Base-by-base conservation (phyloP, 2,888 invertebrate genomes). In the Amphipoea lucens region DNA sequence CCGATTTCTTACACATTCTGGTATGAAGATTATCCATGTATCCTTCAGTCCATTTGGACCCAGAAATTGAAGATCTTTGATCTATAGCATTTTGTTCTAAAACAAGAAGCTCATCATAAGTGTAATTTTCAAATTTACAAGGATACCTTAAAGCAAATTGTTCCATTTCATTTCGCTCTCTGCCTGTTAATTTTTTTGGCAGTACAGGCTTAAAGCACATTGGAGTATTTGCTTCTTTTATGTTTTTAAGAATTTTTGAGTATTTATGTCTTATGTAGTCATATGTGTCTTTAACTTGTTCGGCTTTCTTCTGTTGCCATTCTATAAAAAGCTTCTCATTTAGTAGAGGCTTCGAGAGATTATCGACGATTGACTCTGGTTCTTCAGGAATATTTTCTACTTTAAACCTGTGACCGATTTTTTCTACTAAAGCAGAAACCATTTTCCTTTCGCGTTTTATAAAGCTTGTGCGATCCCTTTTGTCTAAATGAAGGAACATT, bases 401-500 rank as follows among this genome's bases (percentile, higher is more conserved):
- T 83, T 92, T 93, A 86, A 97, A 97, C 83, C 96, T 93, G 63
- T 94, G 93, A 14, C 91, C 93, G 67, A 95, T 88, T 92, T 97
- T 96, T 63, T 95, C 94, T 29, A 96, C 94, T 70, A 97, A 91
- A 36, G 70, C 89, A 23, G 97, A 96, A 5, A 94, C 94, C 93
- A 96, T 95, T 91, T 95, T 94, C 72, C 94, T 91, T 88, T 97
- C 97, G 77, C 94, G 92, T 84, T 97, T 96, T 48, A 97, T 96
- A 87, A 97, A 97, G 89, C 97, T 94, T 23, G 97, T 94, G 69
- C 97, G 95, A 88, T 97, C 97, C 91, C 96, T 97, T 90, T 97
- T 97, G 86, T 98, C 97, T 72, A 98, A 93, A 83, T 96, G 96
- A 14, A 98, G 93, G 90, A 97, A 98, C 7, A 98, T 92, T 91